Conservation (phyloP, 2,797 vertebrate genomes). For the Lepidocolaptes lacrymiger region DNA sequence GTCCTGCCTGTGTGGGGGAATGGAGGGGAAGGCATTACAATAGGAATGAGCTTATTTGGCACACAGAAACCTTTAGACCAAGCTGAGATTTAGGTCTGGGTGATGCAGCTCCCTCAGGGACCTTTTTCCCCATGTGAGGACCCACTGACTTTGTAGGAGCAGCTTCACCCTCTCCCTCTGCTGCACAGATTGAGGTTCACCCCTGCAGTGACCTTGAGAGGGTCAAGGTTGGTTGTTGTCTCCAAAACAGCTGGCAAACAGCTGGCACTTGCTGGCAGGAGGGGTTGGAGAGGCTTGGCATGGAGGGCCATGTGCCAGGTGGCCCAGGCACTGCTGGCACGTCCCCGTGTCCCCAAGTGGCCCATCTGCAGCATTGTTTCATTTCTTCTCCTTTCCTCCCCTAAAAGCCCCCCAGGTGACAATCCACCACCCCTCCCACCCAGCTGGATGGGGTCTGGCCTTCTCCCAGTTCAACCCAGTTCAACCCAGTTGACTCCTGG, state of each 20-base stretch:
- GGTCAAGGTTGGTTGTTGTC: too few relatives aligned
- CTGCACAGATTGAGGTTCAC: not conserved
- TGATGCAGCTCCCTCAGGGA: too few relatives aligned
- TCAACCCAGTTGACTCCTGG: not conserved
- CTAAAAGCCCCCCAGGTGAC: not conserved
- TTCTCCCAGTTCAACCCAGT: not conserved
- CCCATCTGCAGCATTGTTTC: not conserved
- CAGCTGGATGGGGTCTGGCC: not conserved
- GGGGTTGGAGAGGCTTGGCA: not conserved
- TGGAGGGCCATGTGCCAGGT: fast-evolving
- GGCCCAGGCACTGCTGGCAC: not conserved
- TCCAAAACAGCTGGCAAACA: too few relatives aligned
- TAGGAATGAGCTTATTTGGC: fast-evolving
- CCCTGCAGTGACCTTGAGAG: too few relatives aligned
- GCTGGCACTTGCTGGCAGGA: not conserved
- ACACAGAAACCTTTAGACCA: fast-evolving
- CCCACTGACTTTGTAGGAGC: not conserved
- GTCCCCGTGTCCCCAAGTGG: not conserved
- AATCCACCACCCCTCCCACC: not conserved
- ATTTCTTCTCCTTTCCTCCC: not conserved
- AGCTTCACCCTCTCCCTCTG: not conserved
- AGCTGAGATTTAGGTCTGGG: fast-evolving
- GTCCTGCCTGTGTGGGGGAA: not conserved
- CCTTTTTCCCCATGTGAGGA: not conserved
- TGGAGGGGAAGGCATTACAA: not conserved